These are phyloP conservation scores for Steatornis caripensis DNA, from an alignment of 2,113 vertebrate genomes.

Conservation along the genomic window DNA sequence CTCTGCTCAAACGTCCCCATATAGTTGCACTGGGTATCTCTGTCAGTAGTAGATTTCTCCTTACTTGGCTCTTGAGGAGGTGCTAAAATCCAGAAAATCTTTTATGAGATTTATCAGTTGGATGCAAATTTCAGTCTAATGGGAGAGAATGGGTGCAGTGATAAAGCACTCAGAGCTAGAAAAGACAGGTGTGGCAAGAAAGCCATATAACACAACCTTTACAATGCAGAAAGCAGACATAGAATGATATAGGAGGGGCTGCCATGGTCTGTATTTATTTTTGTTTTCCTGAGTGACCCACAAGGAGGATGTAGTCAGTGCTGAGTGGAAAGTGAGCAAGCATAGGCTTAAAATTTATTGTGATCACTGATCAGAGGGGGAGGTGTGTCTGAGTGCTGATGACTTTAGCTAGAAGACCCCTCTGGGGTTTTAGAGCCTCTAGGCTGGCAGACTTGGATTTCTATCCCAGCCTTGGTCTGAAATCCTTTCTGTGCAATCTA, in stretches of 20 bases:
- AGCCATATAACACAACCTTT: neutral
- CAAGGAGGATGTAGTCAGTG: slow-evolving; percentile 13
- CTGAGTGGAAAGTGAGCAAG: slow-evolving; percentile 11
- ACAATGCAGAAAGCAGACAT: neutral
- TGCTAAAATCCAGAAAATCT: neutral
- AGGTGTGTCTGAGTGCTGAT: neutral
- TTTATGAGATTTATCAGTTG: neutral
- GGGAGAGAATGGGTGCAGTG: neutral
- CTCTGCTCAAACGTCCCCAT: neutral
- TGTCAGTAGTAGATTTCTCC: neutral
- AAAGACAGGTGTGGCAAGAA: neutral
- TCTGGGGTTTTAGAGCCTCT: neutral
- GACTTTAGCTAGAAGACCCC: neutral
- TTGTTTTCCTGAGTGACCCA: neutral
- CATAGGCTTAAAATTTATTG: slow-evolving; percentile 5
- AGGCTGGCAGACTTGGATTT: neutral
- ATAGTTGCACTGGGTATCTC: neutral
- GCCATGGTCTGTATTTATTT: slow-evolving; percentile 16
- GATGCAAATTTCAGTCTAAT: neutral
- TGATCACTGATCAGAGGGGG: neutral
- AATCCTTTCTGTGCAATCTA: neutral
- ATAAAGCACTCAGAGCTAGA: neutral
- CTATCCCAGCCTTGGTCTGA: neutral
- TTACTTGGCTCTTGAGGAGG: neutral
- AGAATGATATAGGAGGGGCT: slow-evolving; percentile 5